Percentiles rank a stretch among this genome's conserved stretches.
Conservation (phyloP, 2,113 vertebrate genomes). For the Seriola quinqueradiata region DNA sequence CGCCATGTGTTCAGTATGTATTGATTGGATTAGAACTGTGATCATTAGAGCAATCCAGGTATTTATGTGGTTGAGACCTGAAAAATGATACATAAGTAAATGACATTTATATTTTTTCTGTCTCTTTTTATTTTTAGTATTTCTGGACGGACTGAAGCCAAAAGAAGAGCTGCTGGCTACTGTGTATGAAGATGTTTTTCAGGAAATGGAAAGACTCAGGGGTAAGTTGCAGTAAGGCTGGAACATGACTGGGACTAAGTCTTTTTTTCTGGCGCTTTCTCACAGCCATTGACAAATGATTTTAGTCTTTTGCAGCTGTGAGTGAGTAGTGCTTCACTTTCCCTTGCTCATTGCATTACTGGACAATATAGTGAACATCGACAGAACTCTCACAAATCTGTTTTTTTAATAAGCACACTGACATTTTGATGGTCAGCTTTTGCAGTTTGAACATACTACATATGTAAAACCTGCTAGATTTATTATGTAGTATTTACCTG, state of each 20-base stretch:
- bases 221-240: constrained; percentile 70
- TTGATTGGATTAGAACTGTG: background rate
- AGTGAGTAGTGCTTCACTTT: background rate
- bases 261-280: no score
- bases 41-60: background rate
- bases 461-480: no score
- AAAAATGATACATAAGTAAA: background rate
- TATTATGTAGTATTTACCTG: no score
- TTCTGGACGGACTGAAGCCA: constrained; percentile 90
- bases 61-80: background rate
- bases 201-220: constrained; percentile 80
- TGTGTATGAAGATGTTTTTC: constrained; percentile 85
- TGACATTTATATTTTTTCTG: background rate
- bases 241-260: background rate
- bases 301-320: background rate
- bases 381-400: background rate
- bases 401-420: background rate
- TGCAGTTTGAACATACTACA: background rate
- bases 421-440: background rate
- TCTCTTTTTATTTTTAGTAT: constrained; percentile 79
- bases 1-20: background rate
- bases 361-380: background rate
- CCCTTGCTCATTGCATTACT: background rate
- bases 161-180: constrained; percentile 85
- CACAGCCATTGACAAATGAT: background rate